phyloP scores from a whole-genome alignment of 2,888 invertebrate species.

The Pediacus dermestoides region DNA sequence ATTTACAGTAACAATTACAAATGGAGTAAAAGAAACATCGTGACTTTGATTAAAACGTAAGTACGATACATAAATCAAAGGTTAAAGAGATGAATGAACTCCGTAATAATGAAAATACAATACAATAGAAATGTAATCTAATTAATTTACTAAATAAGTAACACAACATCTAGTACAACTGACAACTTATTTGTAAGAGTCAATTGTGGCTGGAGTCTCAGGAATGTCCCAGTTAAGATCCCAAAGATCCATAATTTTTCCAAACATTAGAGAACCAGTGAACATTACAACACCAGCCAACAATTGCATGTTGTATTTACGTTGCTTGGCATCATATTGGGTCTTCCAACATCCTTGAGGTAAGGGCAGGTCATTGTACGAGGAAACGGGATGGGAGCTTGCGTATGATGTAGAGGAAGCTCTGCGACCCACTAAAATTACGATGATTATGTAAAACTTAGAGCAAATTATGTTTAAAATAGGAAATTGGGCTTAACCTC shows the following conservation, averaged over 20 bases:
- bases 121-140: too few species aligned
- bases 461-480: not conserved
- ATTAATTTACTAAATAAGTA: not conserved
- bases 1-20: too few species aligned
- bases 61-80: too few species aligned
- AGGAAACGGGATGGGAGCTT: constrained; percentile 37
- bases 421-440: constrained; percentile 27
- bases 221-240: constrained; percentile 64
- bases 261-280: constrained; percentile 50
- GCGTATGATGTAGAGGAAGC: constrained; percentile 18
- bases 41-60: too few species aligned
- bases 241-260: constrained; percentile 59
- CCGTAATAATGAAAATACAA: too few species aligned
- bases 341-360: constrained; percentile 78
- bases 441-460: not conserved
- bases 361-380: constrained; percentile 74
- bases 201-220: constrained; percentile 42
- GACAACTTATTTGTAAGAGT: constrained; percentile 34
- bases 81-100: too few species aligned
- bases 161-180: not conserved
- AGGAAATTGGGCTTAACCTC: not conserved
- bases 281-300: constrained; percentile 56
- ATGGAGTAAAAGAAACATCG: too few species aligned
- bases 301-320: constrained; percentile 66
- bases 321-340: constrained; percentile 61